Base-by-base conservation (phyloP, 2,888 invertebrate species). In the Dolichomitus sp. region DNA sequence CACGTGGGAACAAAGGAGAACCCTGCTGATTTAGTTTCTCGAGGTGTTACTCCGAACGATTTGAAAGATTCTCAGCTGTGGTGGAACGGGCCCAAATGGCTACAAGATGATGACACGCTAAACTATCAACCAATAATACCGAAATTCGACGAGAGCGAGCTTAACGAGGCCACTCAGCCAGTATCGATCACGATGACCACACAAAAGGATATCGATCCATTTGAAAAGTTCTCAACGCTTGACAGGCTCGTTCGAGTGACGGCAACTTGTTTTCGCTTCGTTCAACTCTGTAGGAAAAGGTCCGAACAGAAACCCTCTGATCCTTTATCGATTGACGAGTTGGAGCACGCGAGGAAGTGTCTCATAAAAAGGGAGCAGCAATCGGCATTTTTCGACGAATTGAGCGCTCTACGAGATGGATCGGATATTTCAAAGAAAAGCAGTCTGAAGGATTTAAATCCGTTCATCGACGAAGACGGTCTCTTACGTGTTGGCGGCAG, bases 401-500 rank as follows among this genome's bases (percentile, higher is more conserved):
- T 77, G 19, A 14, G 5, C 2, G 6, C 14, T 6, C 17, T 77
- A 23, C 23, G 2, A 23, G 11, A 69, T 50, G 9, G 4, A 1
- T 19, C 12, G n/a, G 27, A 11, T 23, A 30, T 77, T 7, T 54
- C 61, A 0, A 61, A 23, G 14, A 80, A 61, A 14, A 65, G 50
- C 17, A 30, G 23, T 0, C 27, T 77, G 14, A 23, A 30, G 17
- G 17, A 37, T 0, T 37, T 84, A n/a, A 19, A 48, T 57, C 86
- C 85, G 40, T 85, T 82, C 59, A 2, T 87, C 4, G 86, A 87
- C 61, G 33, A 79, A 4, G 66, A 75, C 11, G 84, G 81, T n/a
- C 45, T 87, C 4, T 27, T 87, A 9, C 66, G 83, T 52, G 84
- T 86, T 1, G 42, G 45, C 9, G 65, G 65, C 9, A 65, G 65